Conservation (phyloP, 2,797 vertebrate species). For the Serranus cabrilla region DNA sequence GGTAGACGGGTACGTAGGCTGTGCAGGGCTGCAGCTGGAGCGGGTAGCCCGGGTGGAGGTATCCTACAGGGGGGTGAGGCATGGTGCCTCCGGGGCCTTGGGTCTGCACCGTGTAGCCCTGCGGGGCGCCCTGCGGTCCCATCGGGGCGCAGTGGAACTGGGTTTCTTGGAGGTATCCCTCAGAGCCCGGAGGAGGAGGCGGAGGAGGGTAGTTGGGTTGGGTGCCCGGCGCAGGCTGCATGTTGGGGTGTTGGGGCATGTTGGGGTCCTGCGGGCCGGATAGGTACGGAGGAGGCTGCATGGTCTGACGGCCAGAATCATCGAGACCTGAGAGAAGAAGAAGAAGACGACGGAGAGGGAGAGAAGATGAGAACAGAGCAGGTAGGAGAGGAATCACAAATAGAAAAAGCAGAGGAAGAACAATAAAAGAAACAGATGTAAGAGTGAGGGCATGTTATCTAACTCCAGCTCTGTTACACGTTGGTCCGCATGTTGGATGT, state of each 20-base stretch:
- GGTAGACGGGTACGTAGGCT: conserved; percentile 94
- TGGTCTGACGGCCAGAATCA: conserved; percentile 86
- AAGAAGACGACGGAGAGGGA: conserved; percentile 5
- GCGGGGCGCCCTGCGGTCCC: conserved; percentile 80
- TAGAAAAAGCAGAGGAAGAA: conserved; percentile 49
- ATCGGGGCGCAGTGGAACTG: conserved; percentile 85
- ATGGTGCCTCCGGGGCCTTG: conserved; percentile 85
- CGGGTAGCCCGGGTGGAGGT: conserved; percentile 91
- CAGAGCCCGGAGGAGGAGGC: conserved; percentile 81
- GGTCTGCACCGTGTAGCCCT: conserved; percentile 93
- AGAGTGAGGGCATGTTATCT: conserved; percentile 49
- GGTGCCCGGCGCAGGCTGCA: conserved; percentile 70
- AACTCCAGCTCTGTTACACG: conserved; percentile 21
- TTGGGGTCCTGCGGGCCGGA: conserved; percentile 80
- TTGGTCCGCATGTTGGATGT: conserved; percentile 16
- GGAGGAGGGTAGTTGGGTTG: conserved; percentile 86
- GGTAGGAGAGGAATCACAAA: conserved; percentile 48
- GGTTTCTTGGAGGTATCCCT: conserved; percentile 88
- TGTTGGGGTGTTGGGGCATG: conserved; percentile 79
- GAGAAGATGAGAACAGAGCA: conserved; percentile 16
- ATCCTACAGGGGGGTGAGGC: conserved; percentile 89
- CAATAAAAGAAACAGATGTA: conserved; percentile 19
- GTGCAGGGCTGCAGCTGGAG: conserved; percentile 95
- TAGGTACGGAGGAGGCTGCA: conserved; percentile 90
- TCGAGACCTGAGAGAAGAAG: conserved; percentile 83